phyloP scores from a whole-genome alignment of 2,888 invertebrate genomes.

The Pseudolycoriella hygida region DNA sequence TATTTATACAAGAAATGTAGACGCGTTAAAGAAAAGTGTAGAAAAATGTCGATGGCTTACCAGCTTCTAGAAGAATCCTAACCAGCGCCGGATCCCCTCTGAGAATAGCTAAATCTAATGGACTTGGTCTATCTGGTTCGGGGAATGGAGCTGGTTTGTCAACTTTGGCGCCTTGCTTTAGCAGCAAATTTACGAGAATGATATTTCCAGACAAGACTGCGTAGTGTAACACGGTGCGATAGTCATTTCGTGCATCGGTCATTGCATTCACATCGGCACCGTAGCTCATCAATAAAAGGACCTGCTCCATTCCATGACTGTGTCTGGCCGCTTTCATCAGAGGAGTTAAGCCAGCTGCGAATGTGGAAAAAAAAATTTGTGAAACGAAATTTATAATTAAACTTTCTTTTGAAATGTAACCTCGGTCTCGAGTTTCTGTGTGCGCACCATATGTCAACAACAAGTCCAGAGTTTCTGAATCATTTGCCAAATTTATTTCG shows the following conservation, averaged over 20 bases:
- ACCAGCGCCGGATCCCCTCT: constrained; percentile 61
- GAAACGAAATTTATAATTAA: too few relatives aligned
- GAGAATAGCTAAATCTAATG: constrained; percentile 69
- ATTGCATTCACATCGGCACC: constrained; percentile 78
- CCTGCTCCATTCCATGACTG: constrained; percentile 57
- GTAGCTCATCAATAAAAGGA: constrained; percentile 53
- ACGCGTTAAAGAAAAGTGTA: too few relatives aligned
- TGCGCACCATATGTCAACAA: constrained; percentile 72
- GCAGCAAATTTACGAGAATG: constrained; percentile 55
- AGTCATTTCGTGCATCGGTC: constrained; percentile 73
- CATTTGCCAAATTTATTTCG: constrained; percentile 75
- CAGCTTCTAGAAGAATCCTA: constrained; percentile 47
- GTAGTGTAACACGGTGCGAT: constrained; percentile 74
- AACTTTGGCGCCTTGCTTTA: constrained; percentile 65
- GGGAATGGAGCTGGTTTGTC: constrained; percentile 37
- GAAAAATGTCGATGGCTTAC: constrained; percentile 24
- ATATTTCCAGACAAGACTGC: constrained; percentile 66
- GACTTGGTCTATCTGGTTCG: constrained; percentile 52
- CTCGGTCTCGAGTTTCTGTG: constrained; percentile 67
- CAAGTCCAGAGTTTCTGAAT: constrained; percentile 63
- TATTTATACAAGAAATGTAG: too few relatives aligned
- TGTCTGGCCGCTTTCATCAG: constrained; percentile 79
- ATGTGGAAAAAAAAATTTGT: too few relatives aligned
- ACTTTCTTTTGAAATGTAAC: too few relatives aligned
- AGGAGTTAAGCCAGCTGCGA: constrained; percentile 59